Conservation (phyloP, 2,888 invertebrate species). For the Ferrisia virgata region DNA sequence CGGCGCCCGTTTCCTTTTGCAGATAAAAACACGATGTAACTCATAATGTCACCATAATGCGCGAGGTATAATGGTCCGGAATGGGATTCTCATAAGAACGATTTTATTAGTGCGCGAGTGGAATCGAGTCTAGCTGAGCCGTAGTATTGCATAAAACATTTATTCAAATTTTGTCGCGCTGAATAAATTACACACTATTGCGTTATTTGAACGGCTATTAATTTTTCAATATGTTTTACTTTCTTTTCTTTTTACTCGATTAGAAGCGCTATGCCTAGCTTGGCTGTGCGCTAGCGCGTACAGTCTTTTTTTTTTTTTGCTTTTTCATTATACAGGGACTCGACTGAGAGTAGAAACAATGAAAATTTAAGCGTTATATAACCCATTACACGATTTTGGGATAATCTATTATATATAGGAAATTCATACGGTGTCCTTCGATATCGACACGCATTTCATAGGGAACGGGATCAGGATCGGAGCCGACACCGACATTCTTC, state of each 20-base stretch:
- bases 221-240: neutral
- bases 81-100: neutral
- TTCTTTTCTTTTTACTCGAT: neutral
- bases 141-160: conserved; percentile 5
- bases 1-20: neutral
- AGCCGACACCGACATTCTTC: neutral
- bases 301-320: neutral
- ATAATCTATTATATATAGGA: neutral
- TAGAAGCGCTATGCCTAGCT: neutral
- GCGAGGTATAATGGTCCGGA: neutral
- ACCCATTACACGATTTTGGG: neutral
- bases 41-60: neutral
- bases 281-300: too few species aligned
- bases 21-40: neutral
- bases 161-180: conserved; percentile 11
- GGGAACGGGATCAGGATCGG: neutral
- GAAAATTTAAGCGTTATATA: neutral
- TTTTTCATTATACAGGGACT: neutral
- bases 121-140: too few species aligned
- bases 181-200: neutral
- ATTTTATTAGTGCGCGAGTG: neutral
- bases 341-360: neutral
- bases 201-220: neutral
- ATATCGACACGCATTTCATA: neutral
- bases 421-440: neutral